phyloP scores from a whole-genome alignment of 2,888 invertebrate species.

The Ctenicera cuprea region DNA sequence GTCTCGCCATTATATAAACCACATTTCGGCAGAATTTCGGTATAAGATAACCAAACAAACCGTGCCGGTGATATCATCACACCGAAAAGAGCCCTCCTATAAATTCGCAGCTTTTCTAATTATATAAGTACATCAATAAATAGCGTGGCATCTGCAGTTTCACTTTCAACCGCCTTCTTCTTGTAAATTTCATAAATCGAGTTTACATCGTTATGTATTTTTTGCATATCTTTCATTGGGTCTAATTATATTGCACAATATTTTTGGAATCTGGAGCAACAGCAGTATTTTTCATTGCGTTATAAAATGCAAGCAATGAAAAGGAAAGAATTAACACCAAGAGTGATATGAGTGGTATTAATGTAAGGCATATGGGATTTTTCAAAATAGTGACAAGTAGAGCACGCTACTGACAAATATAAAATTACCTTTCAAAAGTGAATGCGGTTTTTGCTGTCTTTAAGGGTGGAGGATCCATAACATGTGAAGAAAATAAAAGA shows the following conservation, averaged over 20 bases:
- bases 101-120: conserved; percentile 39
- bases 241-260: conserved; percentile 31
- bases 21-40: conserved; percentile 35
- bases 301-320: conserved; percentile 11
- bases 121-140: conserved; percentile 45
- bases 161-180: conserved; percentile 30
- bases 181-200: conserved; percentile 31
- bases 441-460: conserved; percentile 16
- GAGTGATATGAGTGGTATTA: background rate
- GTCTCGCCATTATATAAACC: conserved; percentile 32
- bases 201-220: conserved; percentile 27
- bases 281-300: conserved; percentile 18
- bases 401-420: background rate
- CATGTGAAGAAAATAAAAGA: conserved; percentile 33
- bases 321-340: background rate
- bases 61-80: conserved; percentile 41
- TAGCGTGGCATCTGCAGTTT: conserved; percentile 40
- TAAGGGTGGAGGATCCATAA: background rate
- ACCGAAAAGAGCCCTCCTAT: conserved; percentile 30
- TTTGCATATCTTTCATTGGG: conserved; percentile 33
- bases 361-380: conserved; percentile 16
- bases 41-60: conserved; percentile 44
- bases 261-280: conserved; percentile 27
- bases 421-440: conserved; percentile 5
- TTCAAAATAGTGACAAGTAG: conserved; percentile 7